Conservation (phyloP, 2,113 vertebrate species). For the Clarias magur region DNA sequence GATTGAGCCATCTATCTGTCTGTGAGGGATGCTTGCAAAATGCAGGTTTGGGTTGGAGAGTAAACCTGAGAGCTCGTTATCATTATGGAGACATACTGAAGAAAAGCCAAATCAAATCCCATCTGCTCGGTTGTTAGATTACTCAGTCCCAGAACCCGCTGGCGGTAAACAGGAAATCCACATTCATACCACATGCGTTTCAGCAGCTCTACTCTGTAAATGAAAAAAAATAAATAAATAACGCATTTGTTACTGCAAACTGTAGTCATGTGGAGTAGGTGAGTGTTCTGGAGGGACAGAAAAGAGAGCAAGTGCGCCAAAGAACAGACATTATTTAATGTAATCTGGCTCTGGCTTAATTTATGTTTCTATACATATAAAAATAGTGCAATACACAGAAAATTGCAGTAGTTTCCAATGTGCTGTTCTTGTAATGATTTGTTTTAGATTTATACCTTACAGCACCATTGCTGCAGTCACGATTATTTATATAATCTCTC, state of each 20-base stretch:
- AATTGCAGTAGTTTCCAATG: conserved; percentile 9
- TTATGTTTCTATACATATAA: neutral
- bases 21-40: conserved; percentile 41
- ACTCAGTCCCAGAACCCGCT: conserved; percentile 14
- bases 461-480: neutral
- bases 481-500: conserved; percentile 7
- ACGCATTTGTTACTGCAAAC: neutral
- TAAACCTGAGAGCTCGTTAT: conserved; percentile 54
- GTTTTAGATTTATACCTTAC: conserved; percentile 17
- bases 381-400: neutral
- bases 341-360: neutral
- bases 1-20: conserved; percentile 54
- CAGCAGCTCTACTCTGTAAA: neutral
- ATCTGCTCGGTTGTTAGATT: conserved; percentile 50
- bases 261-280: neutral
- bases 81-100: conserved; percentile 46
- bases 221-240: neutral
- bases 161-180: conserved; percentile 35
- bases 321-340: neutral
- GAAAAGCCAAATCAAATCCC: conserved; percentile 50
- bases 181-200: conserved; percentile 18
- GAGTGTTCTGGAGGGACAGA: neutral
- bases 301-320: neutral
- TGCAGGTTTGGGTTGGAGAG: conserved; percentile 48
- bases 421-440: conserved; percentile 5